Base-by-base conservation (phyloP, 2,113 vertebrate genomes). In the Acrocephalus arundinaceus region DNA sequence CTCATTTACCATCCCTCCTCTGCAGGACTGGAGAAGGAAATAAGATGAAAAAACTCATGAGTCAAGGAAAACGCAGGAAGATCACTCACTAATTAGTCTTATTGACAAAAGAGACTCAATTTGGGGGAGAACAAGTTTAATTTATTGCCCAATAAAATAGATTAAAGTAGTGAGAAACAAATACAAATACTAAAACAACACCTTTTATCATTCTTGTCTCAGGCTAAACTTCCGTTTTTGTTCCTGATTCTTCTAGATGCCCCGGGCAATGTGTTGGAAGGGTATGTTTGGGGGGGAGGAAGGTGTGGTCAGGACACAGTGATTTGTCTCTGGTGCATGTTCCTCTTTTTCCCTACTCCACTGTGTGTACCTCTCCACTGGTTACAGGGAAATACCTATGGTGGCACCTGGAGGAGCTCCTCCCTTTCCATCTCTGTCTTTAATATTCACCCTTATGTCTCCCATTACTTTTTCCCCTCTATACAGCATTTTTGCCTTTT, bases 261-360 rank as follows among this genome's bases (percentile, higher is more conserved):
- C 37, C 1, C 2, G 2, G 21, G 23, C 7, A 89, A 10, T 10
- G 1, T 6, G 0, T 13, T 16, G 17, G 16, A 31, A 30, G 3
- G 3, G 4, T 3, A 4, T 5, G 2, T 45, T 9, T 51, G 8
- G 2, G 5, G 7, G 2, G 5, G 7, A 3, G 11, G 24, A 11
- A 33, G 19, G 4, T 17, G 12, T 35, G 7, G 21, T 39, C 24
- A 62, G 19, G 16, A 39, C 18, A 43, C 13, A 39, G 2, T 0
- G 1, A 6, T 45, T 81, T 73, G 6, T 57, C 20, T 57, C 16
- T 22, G 12, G 4, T 7, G 2, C 13, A 31, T 67, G 17, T 33
- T 57, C 8, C 19, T 62, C 7, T 33, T 65, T 73, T 35, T 3
- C 8, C 7, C 5, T 35, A 2, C 3, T 49, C 8, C 31, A 35